Conservation (phyloP, 2,888 invertebrate genomes). For the Rosalia funebris region DNA sequence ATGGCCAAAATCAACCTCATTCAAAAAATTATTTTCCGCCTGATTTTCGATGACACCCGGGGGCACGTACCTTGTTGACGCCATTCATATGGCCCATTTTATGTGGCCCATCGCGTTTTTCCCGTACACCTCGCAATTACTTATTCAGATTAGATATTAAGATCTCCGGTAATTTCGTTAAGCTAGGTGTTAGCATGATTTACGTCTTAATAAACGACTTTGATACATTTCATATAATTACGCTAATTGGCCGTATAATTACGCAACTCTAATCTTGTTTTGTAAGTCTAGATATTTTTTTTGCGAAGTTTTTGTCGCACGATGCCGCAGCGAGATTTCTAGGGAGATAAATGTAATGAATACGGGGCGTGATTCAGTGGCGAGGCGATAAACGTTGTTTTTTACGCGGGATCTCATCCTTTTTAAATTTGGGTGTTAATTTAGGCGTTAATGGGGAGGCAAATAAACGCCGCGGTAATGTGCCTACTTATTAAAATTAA, state of each 20-base stretch:
- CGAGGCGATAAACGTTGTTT: constrained; percentile 20
- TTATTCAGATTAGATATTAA: constrained; percentile 49
- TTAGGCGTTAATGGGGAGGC: constrained; percentile 5
- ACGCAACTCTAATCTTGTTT: constrained; percentile 49
- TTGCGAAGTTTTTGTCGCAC: constrained; percentile 14
- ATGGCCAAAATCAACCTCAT: too few species aligned
- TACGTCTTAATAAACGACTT: constrained; percentile 56
- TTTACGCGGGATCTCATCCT: neutral
- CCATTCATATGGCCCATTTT: too few species aligned
- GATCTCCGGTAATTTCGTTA: constrained; percentile 55
- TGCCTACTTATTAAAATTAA: neutral
- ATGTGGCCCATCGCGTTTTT: constrained; percentile 41
- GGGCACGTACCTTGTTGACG: too few species aligned
- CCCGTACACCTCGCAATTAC: constrained; percentile 39
- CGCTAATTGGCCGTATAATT: constrained; percentile 53
- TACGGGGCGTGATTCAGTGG: constrained; percentile 21
- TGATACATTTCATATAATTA: constrained; percentile 59
- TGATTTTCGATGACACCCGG: too few species aligned
- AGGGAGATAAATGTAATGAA: constrained; percentile 22
- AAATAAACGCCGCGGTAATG: neutral
- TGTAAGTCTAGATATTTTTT: constrained; percentile 23
- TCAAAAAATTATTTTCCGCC: too few species aligned
- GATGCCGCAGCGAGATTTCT: constrained; percentile 23
- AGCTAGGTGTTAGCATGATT: constrained; percentile 60
- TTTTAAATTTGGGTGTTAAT: constrained; percentile 22